Evolutionary conservation across 2,888 invertebrate genomes (phyloP), one percentile per base, ranked within the genome.

Genomic region (Gastracanthus pulcherrimus): DNA sequence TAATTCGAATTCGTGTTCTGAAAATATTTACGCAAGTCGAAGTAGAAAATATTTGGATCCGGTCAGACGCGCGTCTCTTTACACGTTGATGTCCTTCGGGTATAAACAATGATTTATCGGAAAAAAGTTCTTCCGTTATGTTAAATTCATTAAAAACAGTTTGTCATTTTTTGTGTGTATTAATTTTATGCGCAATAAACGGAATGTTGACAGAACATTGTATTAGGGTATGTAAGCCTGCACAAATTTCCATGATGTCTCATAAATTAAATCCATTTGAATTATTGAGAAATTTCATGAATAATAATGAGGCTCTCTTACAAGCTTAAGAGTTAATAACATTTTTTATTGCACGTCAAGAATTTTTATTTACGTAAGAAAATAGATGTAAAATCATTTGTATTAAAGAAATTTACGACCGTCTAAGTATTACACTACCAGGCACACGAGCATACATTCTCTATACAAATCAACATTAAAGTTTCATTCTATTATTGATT

Each of bases 211-310:
- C 29, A 71, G 51, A 41, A 71, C 70, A 19, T 38, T 55, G 55
- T 31, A 55, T 55, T 51, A 70, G 13, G 4, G 48, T 11, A 23
- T 29, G 23, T 13, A 26, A 70, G 13, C 45, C 26, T 23, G 29
- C 41, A 67, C 67, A 55, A 80, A 80, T 74, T 74, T 80, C 16
- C 74, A 60, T n/a, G 36, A 26, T 48, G 79, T 69, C 79, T 55
- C 79, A 29, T 80, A 80, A 80, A 80, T 80, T 31, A 74, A 74
- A 67, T 60, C 48, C 60, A 69, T 36, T 74, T 80, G 79, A 80
- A 80, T 45, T 80, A 80, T 80, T 80, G 79, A 74, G 79, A 74
- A 80, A 80, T 80, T 80, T 74, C 79, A 80, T 80, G 79, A 80
- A 80, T 80, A 80, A 74, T 80, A 80, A 80, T 69, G 79, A 74